Conservation (phyloP, 2,797 vertebrate species). For the Bradypodion pumilum region DNA sequence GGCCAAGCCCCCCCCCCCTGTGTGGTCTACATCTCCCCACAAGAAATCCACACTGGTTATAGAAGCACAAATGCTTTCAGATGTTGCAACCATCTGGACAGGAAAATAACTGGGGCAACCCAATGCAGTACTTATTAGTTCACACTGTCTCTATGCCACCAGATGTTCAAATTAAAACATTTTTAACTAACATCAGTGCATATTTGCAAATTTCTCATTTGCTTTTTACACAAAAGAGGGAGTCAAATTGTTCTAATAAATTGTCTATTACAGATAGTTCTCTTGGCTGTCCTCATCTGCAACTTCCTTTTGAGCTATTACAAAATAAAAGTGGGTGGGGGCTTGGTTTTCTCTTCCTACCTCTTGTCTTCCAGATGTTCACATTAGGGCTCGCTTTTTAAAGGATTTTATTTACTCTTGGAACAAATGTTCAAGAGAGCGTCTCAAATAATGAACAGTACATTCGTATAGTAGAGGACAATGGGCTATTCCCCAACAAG, state of each 20-base stretch:
- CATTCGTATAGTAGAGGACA: neutral
- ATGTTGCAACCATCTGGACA: neutral
- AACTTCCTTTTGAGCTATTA: constrained; percentile 61
- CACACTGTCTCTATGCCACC: neutral
- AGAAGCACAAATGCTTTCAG: neutral
- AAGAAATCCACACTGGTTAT: neutral
- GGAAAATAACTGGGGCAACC: neutral
- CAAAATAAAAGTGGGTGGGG: constrained; percentile 42
- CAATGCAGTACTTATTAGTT: constrained; percentile 6
- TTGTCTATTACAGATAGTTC: constrained; percentile 61
- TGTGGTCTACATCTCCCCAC: too few relatives aligned
- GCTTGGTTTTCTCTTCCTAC: constrained; percentile 63
- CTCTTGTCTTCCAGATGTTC: constrained; percentile 65
- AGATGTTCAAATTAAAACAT: neutral
- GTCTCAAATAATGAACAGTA: constrained; percentile 30
- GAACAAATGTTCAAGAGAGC: constrained; percentile 30
- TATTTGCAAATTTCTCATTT: constrained; percentile 57
- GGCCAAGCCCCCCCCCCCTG: too few relatives aligned
- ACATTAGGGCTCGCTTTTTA: constrained; percentile 56
- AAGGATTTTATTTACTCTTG: constrained; percentile 6
- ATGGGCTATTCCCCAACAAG: neutral
- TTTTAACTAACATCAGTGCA: constrained; percentile 44
- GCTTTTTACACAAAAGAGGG: constrained; percentile 60
- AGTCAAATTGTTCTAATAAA: constrained; percentile 61
- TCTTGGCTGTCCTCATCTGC: constrained; percentile 59